Base-by-base conservation (phyloP, 2,888 invertebrate genomes). In the Drosophila mulleri region DNA sequence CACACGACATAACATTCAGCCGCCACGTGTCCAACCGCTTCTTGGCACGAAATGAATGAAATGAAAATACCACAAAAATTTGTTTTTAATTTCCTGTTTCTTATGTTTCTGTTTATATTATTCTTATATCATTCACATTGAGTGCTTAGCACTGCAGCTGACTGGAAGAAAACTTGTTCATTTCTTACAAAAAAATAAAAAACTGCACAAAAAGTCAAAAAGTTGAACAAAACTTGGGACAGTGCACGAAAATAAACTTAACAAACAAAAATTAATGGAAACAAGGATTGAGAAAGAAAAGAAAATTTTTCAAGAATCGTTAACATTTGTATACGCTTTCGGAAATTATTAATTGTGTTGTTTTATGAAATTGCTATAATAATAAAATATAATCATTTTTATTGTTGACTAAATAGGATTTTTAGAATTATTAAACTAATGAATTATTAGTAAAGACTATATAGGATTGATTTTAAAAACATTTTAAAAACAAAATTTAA, bases 51-150 rank as follows among this genome's bases (percentile, higher is more conserved):
- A 71, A 32, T 61, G 59, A 84, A 74, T 84, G 45, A 60, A 80
- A 78, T 65, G 45, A 72, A 83, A 84, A 85, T 80, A 82, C 70
- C 67, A 44, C 50, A 53, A 44, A 47, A 72, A 72, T 63, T 60
- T 69, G 56, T 82, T 73, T 75, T 72, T 58, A 64, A 63, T 69
- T 59, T 66, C 26, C 42, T n/a, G 9, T 7, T 32, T 44, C 1
- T 16, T 14, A 16, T 16, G 20, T 58, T 61, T 12, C 12, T 20
- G 37, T 48, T 47, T 29, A 1, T 53, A 37, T 53, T 12, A 11
- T 44, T n/a, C 23, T 44, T 45, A 7, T 18, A 52, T 45, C 23
- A 60, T 29, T 42, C 39, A 56, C 18, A 44, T n/a, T 58, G 48
- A 37, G 23, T 41, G 26, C 26, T 50, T 2, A 54, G 32, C 32